Evolutionary conservation across 2,797 vertebrate species (phyloP).

Genomic region (Esox lucius): DNA sequence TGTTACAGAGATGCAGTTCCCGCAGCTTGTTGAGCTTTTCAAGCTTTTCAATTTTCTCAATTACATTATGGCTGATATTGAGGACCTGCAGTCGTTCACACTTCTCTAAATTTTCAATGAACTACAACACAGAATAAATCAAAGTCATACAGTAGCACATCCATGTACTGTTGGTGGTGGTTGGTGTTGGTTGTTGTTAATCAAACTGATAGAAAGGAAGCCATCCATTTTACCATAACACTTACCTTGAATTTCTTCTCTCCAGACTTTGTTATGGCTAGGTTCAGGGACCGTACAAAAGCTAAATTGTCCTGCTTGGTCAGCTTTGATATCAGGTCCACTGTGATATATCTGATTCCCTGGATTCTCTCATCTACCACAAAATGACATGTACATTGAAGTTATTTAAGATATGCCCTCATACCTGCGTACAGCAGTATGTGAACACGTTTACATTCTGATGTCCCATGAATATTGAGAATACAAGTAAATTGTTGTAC

Average conservation of each 20-base stretch:
- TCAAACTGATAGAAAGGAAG: neutral
- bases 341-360: constrained; percentile 81
- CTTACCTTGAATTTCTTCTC: constrained; percentile 82
- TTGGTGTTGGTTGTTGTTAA: neutral
- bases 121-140: constrained; percentile 56
- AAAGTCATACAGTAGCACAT: constrained; percentile 8
- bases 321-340: constrained; percentile 72
- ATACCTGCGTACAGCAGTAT: no score
- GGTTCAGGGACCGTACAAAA: constrained; percentile 73
- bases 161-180: neutral
- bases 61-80: constrained; percentile 79
- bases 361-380: neutral
- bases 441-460: no score
- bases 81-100: constrained; percentile 76
- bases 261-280: constrained; percentile 75
- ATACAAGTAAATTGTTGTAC: neutral
- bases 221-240: neutral
- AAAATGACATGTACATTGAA: neutral
- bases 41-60: constrained; percentile 84
- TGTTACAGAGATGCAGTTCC: constrained; percentile 83
- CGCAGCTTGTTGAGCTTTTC: constrained; percentile 74
- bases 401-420: neutral
- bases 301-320: constrained; percentile 78
- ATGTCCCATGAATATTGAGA: neutral
- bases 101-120: constrained; percentile 84